A percentile compares a stretch with the other conserved stretches of the same genome.
These are phyloP conservation scores for Eurois occulta DNA, from an alignment of 2,888 invertebrate species.

Conservation along the genomic window DNA sequence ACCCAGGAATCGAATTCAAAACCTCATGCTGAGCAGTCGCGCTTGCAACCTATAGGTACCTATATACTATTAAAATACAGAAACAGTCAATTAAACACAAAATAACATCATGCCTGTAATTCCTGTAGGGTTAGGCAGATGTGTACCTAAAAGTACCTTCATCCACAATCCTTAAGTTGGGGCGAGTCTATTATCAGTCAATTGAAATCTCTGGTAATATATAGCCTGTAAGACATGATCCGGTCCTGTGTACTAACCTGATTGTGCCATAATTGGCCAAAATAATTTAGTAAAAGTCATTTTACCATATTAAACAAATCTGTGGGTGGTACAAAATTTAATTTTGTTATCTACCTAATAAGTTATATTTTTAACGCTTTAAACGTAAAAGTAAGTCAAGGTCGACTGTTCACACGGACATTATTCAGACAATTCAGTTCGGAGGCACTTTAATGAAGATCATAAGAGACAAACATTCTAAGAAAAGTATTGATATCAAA, in stretches of 20 bases:
- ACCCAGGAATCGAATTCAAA: not conserved
- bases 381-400: conserved; percentile 25
- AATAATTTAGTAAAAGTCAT: conserved; percentile 20
- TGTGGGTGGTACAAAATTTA: conserved; percentile 47
- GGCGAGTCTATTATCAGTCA: not conserved
- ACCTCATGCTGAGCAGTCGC: not conserved
- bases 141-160: not conserved
- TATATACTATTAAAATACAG: not conserved
- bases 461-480: conserved; percentile 45
- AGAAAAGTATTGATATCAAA: conserved; percentile 64
- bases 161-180: not conserved
- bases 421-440: conserved; percentile 21
- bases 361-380: conserved; percentile 33
- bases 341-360: conserved; percentile 19
- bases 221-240: not conserved
- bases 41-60: too few relatives aligned
- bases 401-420: conserved; percentile 31
- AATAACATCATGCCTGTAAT: not conserved
- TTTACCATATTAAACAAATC: conserved; percentile 3
- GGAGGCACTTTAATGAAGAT: conserved; percentile 44
- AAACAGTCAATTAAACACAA: not conserved
- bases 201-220: not conserved
- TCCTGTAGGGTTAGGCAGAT: not conserved
- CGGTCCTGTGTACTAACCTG: not conserved
- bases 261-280: not conserved